phyloP scores from a whole-genome alignment of 2,113 vertebrate species.

The Mus musculus region DNA sequence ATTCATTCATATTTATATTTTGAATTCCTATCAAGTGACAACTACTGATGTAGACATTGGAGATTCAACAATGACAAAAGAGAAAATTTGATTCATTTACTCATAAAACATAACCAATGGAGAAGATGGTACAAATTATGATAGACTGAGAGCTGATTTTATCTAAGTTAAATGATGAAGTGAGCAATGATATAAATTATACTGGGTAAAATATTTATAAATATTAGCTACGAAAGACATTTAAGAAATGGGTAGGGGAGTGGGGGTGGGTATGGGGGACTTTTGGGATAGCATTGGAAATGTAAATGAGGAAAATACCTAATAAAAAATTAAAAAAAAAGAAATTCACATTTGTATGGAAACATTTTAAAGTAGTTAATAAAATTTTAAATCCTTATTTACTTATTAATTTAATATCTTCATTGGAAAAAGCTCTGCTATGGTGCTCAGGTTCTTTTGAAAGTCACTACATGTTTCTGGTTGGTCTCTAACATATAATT shows the following conservation, averaged over 20 bases:
- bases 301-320: too few relatives aligned
- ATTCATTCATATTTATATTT: not conserved
- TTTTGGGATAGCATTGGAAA: too few relatives aligned
- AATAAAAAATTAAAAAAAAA: too few relatives aligned
- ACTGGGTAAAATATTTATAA: not conserved
- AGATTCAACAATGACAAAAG: not conserved
- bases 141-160: not conserved
- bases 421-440: not conserved
- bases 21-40: not conserved
- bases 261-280: too few relatives aligned
- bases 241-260: too few relatives aligned
- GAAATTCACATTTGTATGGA: not conserved
- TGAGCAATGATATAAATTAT: not conserved
- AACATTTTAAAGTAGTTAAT: not conserved
- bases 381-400: not conserved
- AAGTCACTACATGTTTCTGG: not conserved
- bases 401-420: not conserved
- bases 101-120: not conserved
- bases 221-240: not conserved
- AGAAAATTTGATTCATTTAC: not conserved
- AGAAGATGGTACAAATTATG: not conserved
- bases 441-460: not conserved
- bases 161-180: not conserved
- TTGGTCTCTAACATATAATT: not conserved
- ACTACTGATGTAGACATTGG: not conserved